Evolutionary conservation across 1,140 invertebrate genomes (phyloP).

Genomic region (Macrosteles quadrilineatus): DNA sequence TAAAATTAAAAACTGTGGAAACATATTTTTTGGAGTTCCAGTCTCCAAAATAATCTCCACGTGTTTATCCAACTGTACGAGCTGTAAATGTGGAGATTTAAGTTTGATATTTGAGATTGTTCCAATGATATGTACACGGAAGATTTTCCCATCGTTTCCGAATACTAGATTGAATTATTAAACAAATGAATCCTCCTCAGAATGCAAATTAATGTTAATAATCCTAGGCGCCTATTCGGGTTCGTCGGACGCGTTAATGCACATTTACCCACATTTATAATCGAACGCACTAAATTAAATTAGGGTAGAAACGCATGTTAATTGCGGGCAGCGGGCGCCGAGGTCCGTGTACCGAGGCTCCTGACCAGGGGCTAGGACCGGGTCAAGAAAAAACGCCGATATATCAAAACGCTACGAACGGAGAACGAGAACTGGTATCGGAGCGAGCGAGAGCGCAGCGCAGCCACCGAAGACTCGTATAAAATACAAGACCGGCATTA

Average conservation of each 20-base stretch:
- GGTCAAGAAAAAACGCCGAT: conserved; percentile 15
- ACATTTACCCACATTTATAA: background rate
- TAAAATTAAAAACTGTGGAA: too few relatives aligned
- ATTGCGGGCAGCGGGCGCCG: background rate
- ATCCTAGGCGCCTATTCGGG: background rate
- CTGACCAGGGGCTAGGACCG: too few relatives aligned
- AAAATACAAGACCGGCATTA: conserved; percentile 29
- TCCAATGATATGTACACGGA: too few relatives aligned
- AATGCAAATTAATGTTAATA: background rate
- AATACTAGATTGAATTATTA: background rate
- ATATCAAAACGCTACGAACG: conserved; percentile 24
- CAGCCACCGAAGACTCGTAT: conserved; percentile 9
- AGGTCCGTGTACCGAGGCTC: too few relatives aligned
- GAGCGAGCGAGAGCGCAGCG: conserved; percentile 1
- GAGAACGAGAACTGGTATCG: conserved; percentile 1
- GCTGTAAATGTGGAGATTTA: too few relatives aligned
- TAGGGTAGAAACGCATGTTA: background rate
- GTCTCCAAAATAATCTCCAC: too few relatives aligned
- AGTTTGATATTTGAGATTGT: too few relatives aligned
- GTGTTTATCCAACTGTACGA: too few relatives aligned
- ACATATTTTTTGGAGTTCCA: too few relatives aligned
- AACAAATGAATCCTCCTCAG: background rate
- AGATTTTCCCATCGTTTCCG: too few relatives aligned
- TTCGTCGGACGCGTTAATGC: background rate
- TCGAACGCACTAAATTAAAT: conserved; percentile 8